Base-by-base conservation (phyloP, 2,113 vertebrate species). In the Nannobrachium achirus region DNA sequence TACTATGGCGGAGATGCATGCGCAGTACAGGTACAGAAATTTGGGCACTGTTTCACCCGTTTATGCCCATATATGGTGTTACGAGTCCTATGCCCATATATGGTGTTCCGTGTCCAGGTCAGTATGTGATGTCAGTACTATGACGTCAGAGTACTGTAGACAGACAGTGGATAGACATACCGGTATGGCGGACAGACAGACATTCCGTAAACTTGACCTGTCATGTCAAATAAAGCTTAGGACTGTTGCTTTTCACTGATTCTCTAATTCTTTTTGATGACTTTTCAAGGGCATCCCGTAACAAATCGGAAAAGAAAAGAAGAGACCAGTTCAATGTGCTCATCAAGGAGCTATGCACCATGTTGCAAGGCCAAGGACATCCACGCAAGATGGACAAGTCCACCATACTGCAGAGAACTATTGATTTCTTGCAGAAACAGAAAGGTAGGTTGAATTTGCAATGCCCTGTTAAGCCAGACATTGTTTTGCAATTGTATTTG, bases 381-480 rank as follows among this genome's bases (percentile, higher is more conserved):
- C 93, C 94, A 6, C 86, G 88, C 76, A 96, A 94, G 86, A 95
- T 93, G 94, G 94, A 94, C 80, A 95, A 94, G 80, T 94, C 91
- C 69, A 95, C 92, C 46, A 94, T 94, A 81, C 71, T 94, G 65
- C 92, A 94, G 85, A 90, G 89, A 74, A 95, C 94, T 57, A 93
- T 94, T 0, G 93, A 94, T 83, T 90, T 95, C 87, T 81, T 94
- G 71, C 94, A 94, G 86, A 94, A 95, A 66, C 93, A 95, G 73
- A 94, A 95, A 96, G 97, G 97, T 98, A 78, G 2, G 52, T 33
- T 5, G 3, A 11, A 20, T 62, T 9, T 10, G 45, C 20, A 10
- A 9, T n/a, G 15, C 9, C n/a, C 6, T 52, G 20, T 44, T 25
- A 0, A 18, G 40, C 9, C 49, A 18, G 6, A 5, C 8, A 33